Percentiles rank a stretch among this genome's conserved stretches.
Conservation (phyloP, 1,140 invertebrate species). For the Drosophila bocqueti region DNA sequence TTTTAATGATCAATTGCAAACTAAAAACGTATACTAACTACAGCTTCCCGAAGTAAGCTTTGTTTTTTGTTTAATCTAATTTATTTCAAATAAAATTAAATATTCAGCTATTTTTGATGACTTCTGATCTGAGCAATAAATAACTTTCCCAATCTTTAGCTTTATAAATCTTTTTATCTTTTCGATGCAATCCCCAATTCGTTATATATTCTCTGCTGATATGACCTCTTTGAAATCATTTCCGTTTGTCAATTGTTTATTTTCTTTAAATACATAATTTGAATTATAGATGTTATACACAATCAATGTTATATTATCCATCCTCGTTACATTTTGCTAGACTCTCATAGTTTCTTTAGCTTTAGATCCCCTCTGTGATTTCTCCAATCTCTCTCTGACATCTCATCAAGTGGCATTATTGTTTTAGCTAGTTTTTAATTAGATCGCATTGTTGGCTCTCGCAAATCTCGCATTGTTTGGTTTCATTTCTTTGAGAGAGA, state of each 20-base stretch:
- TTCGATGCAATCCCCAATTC: neutral
- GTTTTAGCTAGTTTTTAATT: slow-evolving; percentile 45
- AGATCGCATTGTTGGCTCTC: slow-evolving; percentile 39
- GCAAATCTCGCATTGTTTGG: slow-evolving; percentile 26
- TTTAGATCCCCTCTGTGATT: slow-evolving; percentile 28
- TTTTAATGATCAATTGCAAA: neutral
- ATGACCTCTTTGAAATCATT: slow-evolving; percentile 5
- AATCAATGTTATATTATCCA: slow-evolving; percentile 66
- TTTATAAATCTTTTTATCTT: neutral
- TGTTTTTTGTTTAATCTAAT: neutral
- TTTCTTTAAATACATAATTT: slow-evolving; percentile 78
- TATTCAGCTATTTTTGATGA: no score
- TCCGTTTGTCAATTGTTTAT: slow-evolving; percentile 71
- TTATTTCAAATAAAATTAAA: neutral
- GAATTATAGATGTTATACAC: slow-evolving; percentile 78
- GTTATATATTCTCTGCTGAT: neutral
- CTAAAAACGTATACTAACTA: neutral
- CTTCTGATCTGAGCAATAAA: neutral
- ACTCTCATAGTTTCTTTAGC: slow-evolving; percentile 43
- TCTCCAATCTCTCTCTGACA: slow-evolving; percentile 5
- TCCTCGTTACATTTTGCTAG: slow-evolving; percentile 68
- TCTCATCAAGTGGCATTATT: slow-evolving; percentile 16
- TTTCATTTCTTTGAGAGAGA: slow-evolving; percentile 37
- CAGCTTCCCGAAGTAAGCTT: neutral
- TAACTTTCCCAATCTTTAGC: neutral